Conservation (phyloP, 2,888 invertebrate species). For the Serripes groenlandicus region DNA sequence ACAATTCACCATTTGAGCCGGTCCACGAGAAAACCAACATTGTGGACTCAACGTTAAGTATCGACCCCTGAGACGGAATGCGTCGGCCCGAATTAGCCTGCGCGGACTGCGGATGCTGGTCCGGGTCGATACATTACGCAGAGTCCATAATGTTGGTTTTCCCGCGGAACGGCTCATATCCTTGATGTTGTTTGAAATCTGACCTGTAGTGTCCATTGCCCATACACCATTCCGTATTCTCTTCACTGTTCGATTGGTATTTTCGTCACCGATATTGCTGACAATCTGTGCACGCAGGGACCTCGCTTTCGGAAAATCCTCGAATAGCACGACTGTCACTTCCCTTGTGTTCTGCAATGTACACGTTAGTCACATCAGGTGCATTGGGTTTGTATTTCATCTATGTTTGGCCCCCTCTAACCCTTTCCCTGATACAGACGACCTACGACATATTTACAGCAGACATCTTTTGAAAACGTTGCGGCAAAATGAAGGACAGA, state of each 20-base stretch:
- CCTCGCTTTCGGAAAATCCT: not conserved
- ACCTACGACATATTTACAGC: not conserved
- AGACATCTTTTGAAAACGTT: not conserved
- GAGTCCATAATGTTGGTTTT: too few relatives aligned
- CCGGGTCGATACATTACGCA: too few relatives aligned
- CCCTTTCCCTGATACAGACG: not conserved
- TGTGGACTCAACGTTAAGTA: too few relatives aligned
- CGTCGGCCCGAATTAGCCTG: too few relatives aligned
- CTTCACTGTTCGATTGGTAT: not conserved
- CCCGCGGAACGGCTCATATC: too few relatives aligned
- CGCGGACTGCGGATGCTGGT: too few relatives aligned
- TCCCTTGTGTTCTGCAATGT: not conserved
- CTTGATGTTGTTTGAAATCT: too few relatives aligned
- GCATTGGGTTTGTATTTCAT: not conserved
- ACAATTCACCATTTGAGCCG: too few relatives aligned
- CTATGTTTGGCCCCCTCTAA: not conserved
- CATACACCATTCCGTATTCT: not conserved
- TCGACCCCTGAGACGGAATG: too few relatives aligned
- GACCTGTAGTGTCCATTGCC: not conserved
- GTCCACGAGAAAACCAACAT: too few relatives aligned
- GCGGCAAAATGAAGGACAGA: not conserved
- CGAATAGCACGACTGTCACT: not conserved
- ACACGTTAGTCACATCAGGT: not conserved
- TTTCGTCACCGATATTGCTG: not conserved
- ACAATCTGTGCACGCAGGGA: not conserved